Base-by-base conservation (phyloP, 2,888 invertebrate genomes). In the Euclidia mi region DNA sequence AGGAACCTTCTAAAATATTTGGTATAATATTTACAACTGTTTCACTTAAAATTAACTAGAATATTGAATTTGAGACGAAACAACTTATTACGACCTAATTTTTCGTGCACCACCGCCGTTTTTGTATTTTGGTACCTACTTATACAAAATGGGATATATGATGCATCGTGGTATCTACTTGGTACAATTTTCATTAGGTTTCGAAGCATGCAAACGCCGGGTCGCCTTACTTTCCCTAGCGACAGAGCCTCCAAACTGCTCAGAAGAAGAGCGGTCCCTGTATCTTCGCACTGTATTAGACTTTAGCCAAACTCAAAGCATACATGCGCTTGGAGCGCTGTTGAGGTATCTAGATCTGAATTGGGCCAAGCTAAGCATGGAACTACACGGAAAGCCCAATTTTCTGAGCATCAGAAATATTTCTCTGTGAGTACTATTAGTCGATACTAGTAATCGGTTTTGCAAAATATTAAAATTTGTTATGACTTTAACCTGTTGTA, bases 321-420 rank as follows among this genome's bases (percentile, higher is more conserved):
- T 97, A 2, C 95, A 97, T 76, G 96, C 97, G 0, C 83, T 96
- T 2, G 98, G 98, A 2, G 96, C 96, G 0, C 87, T 98, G 34
- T 86, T 98, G 14, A 95, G 96, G 74, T 97, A 96, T 82, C 78
- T 98, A 29, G 97, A 97, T 66, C 94, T 95, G 45, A 95, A 96
- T 79, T 96, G 96, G 95, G 90, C 94, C 11, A 86, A 90, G 9
- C 62, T 95, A 35, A 87, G 87, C 71, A 87, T 94, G 78, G 94
- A 95, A 88, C 81, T 94, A 82, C 79, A 92, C 78, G 84, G 93
- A 65, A 84, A 91, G 50, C 91, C 95, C 1, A 89, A 92, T 71
- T 95, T 95, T 71, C 71, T 95, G 49, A 90, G 93, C 58, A 81
- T 97, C 42, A 95, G 94, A 64, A 94, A 94, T 62, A 95, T 96